phyloP scores from a whole-genome alignment of 2,113 vertebrate genomes.

The Perca flavescens region DNA sequence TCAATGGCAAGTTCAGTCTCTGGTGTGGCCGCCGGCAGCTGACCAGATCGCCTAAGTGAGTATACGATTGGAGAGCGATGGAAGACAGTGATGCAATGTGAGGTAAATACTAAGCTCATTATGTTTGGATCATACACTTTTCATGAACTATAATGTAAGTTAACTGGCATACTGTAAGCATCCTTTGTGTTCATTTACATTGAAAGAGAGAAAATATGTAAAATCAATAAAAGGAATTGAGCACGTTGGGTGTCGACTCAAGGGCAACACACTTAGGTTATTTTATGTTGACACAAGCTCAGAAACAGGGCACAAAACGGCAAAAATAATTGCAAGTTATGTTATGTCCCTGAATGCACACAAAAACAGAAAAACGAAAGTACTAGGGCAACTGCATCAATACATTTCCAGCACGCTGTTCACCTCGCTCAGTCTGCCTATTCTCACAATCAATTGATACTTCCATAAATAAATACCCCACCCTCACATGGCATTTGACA shows the following conservation, averaged over 20 bases:
- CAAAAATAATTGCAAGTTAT: constrained; percentile 29
- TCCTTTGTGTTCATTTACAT: constrained; percentile 34
- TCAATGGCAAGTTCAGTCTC: constrained; percentile 68
- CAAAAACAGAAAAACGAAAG: constrained; percentile 29
- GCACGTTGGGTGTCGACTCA: neutral
- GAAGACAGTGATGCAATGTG: constrained; percentile 68
- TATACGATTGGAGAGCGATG: constrained; percentile 72
- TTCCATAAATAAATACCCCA: constrained; percentile 81
- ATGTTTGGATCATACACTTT: constrained; percentile 40
- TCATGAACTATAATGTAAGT: constrained; percentile 39
- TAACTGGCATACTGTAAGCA: constrained; percentile 26
- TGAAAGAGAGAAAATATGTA: constrained; percentile 4
- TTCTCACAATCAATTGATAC: constrained; percentile 22
- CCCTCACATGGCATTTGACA: constrained; percentile 48
- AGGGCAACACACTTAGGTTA: constrained; percentile 30
- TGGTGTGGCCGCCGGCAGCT: constrained; percentile 91
- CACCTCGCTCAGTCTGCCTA: constrained; percentile 13
- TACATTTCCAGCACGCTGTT: constrained; percentile 48
- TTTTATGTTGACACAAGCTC: constrained; percentile 41
- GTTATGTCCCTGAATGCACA: constrained; percentile 36
- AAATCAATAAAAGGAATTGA: constrained; percentile 27
- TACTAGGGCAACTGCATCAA: constrained; percentile 28
- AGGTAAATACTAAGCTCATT: constrained; percentile 71
- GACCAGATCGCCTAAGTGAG: constrained; percentile 78
- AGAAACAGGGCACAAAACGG: constrained; percentile 30